These are phyloP conservation scores for Sebastes nivosus DNA, from an alignment of 2,797 vertebrate species.

Conservation along the genomic window DNA sequence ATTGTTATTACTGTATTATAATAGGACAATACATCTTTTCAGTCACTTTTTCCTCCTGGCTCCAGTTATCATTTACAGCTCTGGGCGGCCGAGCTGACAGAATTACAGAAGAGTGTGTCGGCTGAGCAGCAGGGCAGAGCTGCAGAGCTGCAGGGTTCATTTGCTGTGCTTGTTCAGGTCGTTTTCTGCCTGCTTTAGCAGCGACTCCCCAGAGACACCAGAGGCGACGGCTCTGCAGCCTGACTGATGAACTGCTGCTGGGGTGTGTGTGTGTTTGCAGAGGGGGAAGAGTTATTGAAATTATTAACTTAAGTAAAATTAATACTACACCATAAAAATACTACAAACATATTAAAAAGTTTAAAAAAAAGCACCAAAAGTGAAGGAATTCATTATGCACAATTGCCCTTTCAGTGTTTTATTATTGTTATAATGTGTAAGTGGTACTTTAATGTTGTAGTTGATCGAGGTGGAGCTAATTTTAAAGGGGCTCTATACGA, in stretches of 20 bases:
- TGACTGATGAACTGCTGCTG: slow-evolving; percentile 7
- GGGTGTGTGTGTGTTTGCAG: background rate
- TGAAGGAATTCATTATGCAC: too few species aligned
- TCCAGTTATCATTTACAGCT: background rate
- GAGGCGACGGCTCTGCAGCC: background rate
- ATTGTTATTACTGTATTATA: background rate
- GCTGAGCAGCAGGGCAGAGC: background rate
- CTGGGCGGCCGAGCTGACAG: background rate
- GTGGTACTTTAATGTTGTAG: background rate
- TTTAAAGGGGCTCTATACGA: rapidly evolving
- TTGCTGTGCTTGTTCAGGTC: background rate
- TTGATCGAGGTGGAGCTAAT: rapidly evolving
- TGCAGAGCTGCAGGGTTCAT: slow-evolving; percentile 42
- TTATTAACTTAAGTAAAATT: background rate
- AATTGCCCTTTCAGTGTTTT: too few species aligned
- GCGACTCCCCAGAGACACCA: slow-evolving; percentile 37
- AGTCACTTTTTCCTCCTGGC: background rate
- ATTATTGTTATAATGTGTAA: background rate
- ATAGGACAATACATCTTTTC: background rate
- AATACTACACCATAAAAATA: background rate
- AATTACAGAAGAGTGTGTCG: background rate
- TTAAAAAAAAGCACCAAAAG: too few species aligned
- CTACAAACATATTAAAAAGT: background rate
- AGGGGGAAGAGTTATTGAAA: background rate
- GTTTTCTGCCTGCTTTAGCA: slow-evolving; percentile 65